phyloP scores from a whole-genome alignment of 2,888 invertebrate species.

The Pristionchus arcanus region DNA sequence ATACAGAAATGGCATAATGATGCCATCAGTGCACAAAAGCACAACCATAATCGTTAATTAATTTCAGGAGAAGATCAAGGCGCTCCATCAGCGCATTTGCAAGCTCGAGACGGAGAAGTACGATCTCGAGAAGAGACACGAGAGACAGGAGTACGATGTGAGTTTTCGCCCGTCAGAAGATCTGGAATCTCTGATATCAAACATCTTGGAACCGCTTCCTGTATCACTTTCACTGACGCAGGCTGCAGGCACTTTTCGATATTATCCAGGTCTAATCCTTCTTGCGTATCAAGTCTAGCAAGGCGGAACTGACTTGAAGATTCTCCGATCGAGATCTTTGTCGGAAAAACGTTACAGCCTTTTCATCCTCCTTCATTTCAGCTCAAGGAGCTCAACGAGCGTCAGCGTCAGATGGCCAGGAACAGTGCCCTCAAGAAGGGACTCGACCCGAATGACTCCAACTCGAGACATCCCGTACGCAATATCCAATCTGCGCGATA shows the following conservation, averaged over 20 bases:
- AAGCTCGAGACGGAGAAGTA: constrained; percentile 78
- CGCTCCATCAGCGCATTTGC: constrained; percentile 76
- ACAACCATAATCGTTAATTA: too few relatives aligned
- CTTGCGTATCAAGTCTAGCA: background rate
- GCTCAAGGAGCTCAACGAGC: constrained; percentile 79
- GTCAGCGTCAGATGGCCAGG: constrained; percentile 77
- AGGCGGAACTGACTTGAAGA: background rate
- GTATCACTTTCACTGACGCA: background rate
- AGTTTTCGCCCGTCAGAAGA: too few relatives aligned
- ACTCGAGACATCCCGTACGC: constrained; percentile 66
- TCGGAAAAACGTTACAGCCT: background rate
- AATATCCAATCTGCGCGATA: background rate
- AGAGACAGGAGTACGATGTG: constrained; percentile 78
- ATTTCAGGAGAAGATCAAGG: constrained; percentile 61
- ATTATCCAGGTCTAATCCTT: background rate
- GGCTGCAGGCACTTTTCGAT: background rate
- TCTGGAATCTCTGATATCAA: background rate
- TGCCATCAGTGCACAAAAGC: too few relatives aligned
- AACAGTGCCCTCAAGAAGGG: constrained; percentile 75
- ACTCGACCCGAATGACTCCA: constrained; percentile 68
- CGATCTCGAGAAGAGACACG: constrained; percentile 78
- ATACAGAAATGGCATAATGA: too few relatives aligned
- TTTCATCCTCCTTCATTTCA: constrained; percentile 58
- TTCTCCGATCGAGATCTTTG: background rate
- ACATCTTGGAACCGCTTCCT: background rate